Conservation (phyloP, 2,113 vertebrate species). For the Entelurus aequoreus region DNA sequence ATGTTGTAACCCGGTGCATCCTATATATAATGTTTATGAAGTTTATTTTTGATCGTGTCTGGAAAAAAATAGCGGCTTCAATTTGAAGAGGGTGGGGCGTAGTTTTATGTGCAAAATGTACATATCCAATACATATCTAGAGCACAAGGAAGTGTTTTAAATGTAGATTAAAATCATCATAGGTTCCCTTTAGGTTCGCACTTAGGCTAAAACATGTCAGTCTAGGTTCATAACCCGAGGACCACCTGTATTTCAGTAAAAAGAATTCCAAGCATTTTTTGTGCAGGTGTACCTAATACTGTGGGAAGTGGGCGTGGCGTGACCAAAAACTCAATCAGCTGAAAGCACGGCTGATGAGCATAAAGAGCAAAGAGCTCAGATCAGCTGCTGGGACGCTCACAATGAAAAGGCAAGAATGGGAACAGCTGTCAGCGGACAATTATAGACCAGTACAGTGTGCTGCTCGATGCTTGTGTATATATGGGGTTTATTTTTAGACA, state of each 20-base stretch:
- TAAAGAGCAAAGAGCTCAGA: conserved; percentile 5
- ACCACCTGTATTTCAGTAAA: background rate
- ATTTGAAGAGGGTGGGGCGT: too few species aligned
- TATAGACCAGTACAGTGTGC: conserved; percentile 48
- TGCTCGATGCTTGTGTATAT: conserved; percentile 9
- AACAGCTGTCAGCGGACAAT: conserved; percentile 54
- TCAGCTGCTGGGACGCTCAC: conserved; percentile 47
- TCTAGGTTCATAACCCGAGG: too few species aligned
- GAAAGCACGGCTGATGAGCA: conserved; percentile 50
- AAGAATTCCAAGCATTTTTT: background rate
- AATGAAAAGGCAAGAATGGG: conserved; percentile 43
- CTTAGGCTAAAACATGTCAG: too few species aligned
- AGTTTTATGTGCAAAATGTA: too few species aligned
- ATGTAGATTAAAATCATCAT: too few species aligned
- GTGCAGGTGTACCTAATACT: background rate
- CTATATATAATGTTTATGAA: too few species aligned
- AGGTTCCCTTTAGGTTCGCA: too few species aligned
- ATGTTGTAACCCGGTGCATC: too few species aligned
- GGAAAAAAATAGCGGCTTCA: too few species aligned
- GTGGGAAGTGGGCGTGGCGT: background rate
- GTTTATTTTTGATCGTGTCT: too few species aligned
- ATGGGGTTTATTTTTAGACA: conserved; percentile 37
- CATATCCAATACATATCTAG: too few species aligned
- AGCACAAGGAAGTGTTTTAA: too few species aligned
- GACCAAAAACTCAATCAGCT: conserved; percentile 27